These are phyloP conservation scores for Serripes groenlandicus DNA, from an alignment of 2,888 invertebrate species.

Conservation along the genomic window DNA sequence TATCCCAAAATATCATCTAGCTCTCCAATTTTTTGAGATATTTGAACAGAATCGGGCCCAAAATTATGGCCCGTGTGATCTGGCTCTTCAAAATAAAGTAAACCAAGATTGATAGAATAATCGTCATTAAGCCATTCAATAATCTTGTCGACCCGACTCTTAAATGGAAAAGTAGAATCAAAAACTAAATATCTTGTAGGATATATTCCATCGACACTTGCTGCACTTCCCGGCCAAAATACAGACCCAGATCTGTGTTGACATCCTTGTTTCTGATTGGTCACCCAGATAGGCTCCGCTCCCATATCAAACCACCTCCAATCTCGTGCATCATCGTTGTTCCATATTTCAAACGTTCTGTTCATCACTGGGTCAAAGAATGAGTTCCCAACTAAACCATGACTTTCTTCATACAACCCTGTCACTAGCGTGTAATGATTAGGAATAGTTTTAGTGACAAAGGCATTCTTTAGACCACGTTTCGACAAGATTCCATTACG, in stretches of 20 bases:
- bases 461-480: constrained; percentile 85
- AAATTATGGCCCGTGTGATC: constrained; percentile 89
- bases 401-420: constrained; percentile 89
- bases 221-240: constrained; percentile 91
- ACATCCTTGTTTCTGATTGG: constrained; percentile 88
- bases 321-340: constrained; percentile 81
- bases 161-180: constrained; percentile 75
- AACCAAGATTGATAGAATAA: constrained; percentile 90
- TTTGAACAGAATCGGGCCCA: constrained; percentile 86
- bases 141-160: constrained; percentile 77
- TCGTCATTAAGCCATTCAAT: constrained; percentile 81
- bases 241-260: constrained; percentile 89
- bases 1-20: constrained; percentile 87
- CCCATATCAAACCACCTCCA: constrained; percentile 87
- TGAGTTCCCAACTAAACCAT: constrained; percentile 90
- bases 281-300: constrained; percentile 85
- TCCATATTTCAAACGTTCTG: constrained; percentile 66
- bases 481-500: constrained; percentile 88
- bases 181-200: constrained; percentile 70
- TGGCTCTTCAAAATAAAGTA: constrained; percentile 91
- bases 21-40: constrained; percentile 88
- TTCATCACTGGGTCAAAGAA: constrained; percentile 88
- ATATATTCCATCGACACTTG: constrained; percentile 80
- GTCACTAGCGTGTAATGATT: constrained; percentile 92
- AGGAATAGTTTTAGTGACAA: constrained; percentile 91